Percentiles rank a stretch among this genome's conserved stretches.
These are phyloP conservation scores for Aplidium turbinatum DNA, from an alignment of 23 tunicate genomes.

Conservation along the genomic window DNA sequence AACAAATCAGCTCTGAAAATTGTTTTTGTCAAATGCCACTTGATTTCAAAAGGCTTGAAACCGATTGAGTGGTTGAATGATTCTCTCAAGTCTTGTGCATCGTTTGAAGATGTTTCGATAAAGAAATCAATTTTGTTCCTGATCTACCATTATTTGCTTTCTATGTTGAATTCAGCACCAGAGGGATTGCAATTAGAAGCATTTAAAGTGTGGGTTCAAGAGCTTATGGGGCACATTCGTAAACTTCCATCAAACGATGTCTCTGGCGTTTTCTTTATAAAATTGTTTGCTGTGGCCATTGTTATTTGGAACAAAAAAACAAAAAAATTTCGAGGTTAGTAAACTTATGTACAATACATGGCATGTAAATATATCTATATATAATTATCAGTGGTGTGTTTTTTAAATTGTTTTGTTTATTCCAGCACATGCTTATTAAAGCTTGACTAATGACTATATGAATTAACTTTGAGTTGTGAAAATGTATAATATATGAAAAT, in stretches of 20 bases:
- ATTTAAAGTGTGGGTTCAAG: slow-evolving; percentile 4
- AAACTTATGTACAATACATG: no score
- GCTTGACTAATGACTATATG: no score
- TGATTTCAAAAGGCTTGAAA: slow-evolving; percentile 3
- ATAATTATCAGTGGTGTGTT: no score
- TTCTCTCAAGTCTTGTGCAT: neutral
- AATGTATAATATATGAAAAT: no score
- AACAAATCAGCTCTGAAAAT: neutral
- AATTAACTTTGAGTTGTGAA: no score
- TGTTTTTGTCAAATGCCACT: slow-evolving; percentile 23
- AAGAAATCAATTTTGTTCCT: neutral
- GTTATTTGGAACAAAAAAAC: neutral
- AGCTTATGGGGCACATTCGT: neutral
- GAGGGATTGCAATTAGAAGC: neutral
- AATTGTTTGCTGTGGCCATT: slow-evolving; percentile 18
- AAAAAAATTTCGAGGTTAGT: neutral
- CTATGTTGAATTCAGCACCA: neutral
- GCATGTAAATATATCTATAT: no score
- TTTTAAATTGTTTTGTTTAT: no score
- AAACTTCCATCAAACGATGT: neutral
- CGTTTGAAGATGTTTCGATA: neutral
- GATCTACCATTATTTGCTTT: neutral
- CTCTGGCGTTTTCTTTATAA: neutral
- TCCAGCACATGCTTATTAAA: no score
- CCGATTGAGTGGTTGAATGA: slow-evolving; percentile 7